Evolutionary conservation across 2,113 vertebrate species (phyloP).

Genomic region (Xiphias gladius): DNA sequence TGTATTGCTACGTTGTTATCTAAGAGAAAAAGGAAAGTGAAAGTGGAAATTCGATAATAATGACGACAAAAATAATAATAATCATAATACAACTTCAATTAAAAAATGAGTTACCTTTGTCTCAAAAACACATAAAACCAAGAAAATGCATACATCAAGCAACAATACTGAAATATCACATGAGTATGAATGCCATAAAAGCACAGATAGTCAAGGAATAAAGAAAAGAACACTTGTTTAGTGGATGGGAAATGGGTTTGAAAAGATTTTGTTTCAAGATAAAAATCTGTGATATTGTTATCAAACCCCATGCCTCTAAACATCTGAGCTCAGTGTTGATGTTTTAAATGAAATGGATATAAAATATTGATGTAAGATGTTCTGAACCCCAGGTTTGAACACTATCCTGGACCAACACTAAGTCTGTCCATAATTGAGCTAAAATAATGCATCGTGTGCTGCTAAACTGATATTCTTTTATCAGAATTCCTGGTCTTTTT

Average conservation of each 20-base stretch:
- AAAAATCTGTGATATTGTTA: not conserved
- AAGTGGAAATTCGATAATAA: not conserved
- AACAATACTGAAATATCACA: not conserved
- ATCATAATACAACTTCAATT: no score
- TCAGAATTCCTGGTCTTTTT: no score
- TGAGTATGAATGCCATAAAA: not conserved
- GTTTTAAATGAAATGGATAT: no score
- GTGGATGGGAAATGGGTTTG: not conserved
- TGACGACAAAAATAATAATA: not conserved
- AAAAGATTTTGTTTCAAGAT: no score
- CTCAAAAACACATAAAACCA: not conserved
- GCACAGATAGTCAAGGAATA: not conserved
- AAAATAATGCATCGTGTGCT: no score
- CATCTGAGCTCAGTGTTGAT: not conserved
- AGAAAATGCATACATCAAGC: no score
- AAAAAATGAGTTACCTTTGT: no score
- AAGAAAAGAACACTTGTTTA: not conserved
- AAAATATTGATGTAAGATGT: not conserved
- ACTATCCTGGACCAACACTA: no score
- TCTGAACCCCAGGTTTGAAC: no score
- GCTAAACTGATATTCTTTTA: no score
- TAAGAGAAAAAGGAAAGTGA: not conserved
- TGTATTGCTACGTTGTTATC: not conserved
- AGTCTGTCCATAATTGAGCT: no score
- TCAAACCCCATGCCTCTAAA: not conserved